Evolutionary conservation across 2,888 invertebrate species (phyloP), one percentile per base, ranked within the genome.

Genomic region (Cryptocephalus primarius): DNA sequence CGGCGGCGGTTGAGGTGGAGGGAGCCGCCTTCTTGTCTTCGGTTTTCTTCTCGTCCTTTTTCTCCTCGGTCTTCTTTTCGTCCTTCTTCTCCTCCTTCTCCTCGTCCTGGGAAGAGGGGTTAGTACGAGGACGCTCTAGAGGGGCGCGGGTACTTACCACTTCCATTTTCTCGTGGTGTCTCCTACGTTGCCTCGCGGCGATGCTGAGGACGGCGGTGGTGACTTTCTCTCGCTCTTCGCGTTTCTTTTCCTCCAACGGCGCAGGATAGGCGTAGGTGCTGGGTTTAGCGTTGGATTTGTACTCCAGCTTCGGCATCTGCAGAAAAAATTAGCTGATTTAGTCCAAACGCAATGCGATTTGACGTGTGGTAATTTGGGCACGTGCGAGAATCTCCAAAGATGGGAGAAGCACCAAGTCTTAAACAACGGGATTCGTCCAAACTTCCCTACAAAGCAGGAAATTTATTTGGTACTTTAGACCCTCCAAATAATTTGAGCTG

Each of bases 201-300:
- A 96, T 96, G 63, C 94, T 94, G 42, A 99, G 76, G 1, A 99
- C 92, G 1, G 97, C 99, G 6, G 97, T 97, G 48, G 95, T 93
- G 2, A 99, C 95, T 64, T 97, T 92, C 69, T 99, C 97, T 33
- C 92, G 83, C 68, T 94, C 93, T 66, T 96, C 95, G 36, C 95
- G 91, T 73, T 97, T 97, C 75, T 99, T 97, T 68, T 97, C 96
- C 72, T 99, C 97, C 46, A 99, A 72, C 0, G 95, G 85, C 8
- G 97, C 90, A 1, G 97, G 96, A 65, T 99, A 99, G 0, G 96
- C 97, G 66, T 90, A 99, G 14, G 88, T 75, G 1, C 94, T 94
- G 8, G 97, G 96, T 63, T 90, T 89, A 1, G 95, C 91, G 63
- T 88, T 89, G 0, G 95, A 97, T 61, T 84, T 85, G 48, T 91